Conservation (phyloP, 2,113 vertebrate species). For the Hippopotamus amphibius region DNA sequence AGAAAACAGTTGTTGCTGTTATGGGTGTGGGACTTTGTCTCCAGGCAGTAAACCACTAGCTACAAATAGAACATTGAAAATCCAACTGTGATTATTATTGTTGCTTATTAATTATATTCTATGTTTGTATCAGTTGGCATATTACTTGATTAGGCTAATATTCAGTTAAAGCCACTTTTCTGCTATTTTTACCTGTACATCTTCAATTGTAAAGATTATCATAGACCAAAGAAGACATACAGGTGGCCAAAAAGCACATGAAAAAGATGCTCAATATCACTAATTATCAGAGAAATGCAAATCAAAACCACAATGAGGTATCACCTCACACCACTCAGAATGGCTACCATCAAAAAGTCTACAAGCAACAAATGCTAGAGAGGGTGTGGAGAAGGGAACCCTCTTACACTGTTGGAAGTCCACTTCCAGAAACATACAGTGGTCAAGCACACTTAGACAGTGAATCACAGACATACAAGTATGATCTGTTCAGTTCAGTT, state of each 20-base stretch:
- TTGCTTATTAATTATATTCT: not conserved
- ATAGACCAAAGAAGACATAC: not conserved
- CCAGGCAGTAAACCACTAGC: not conserved
- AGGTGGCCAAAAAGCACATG: not conserved
- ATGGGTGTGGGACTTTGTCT: not conserved
- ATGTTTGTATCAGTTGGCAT: not conserved
- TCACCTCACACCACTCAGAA: not conserved
- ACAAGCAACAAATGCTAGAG: not conserved
- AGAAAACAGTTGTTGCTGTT: conserved; percentile 22
- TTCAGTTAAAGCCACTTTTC: not conserved
- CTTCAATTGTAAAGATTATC: not conserved
- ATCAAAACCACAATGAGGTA: not conserved
- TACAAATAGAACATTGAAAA: conserved; percentile 44
- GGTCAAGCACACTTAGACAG: not conserved
- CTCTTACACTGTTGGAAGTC: not conserved
- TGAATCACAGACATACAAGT: not conserved
- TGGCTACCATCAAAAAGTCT: not conserved
- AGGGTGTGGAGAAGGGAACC: not conserved
- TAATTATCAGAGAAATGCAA: not conserved
- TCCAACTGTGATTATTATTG: not conserved
- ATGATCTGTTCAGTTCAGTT: not conserved
- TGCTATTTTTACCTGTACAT: not conserved
- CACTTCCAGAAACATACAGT: not conserved
- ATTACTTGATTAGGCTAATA: not conserved
- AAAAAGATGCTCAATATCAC: not conserved